Percentiles rank a stretch among this genome's conserved stretches.
phyloP scores from a whole-genome alignment of 2,113 vertebrate genomes.

The Acrocephalus arundinaceus region DNA sequence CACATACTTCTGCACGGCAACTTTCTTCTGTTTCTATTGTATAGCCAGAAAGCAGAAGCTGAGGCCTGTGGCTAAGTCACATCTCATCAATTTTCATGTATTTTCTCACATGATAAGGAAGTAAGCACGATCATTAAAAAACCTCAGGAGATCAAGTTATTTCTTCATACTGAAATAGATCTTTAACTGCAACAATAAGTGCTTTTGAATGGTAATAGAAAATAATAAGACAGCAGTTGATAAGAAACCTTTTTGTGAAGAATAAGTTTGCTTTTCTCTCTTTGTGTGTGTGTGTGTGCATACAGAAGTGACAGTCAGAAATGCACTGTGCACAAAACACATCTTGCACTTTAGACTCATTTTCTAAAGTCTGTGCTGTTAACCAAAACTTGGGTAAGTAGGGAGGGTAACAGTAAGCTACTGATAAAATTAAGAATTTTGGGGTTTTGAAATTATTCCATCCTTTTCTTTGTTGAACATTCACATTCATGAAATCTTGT shows the following conservation, averaged over 20 bases:
- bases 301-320: background rate
- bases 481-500: background rate
- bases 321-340: background rate
- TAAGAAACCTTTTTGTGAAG: background rate
- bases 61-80: background rate
- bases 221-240: background rate
- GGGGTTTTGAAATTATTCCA: background rate
- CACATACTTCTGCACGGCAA: background rate
- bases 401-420: background rate
- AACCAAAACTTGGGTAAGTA: background rate
- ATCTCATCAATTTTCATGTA: background rate
- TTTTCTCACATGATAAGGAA: background rate
- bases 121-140: background rate
- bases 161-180: background rate
- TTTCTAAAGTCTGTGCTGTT: background rate
- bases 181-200: background rate
- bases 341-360: background rate
- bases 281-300: background rate
- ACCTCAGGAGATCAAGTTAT: background rate
- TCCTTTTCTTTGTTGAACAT: background rate
- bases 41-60: background rate
- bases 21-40: background rate
- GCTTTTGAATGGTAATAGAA: background rate
- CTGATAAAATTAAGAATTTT: background rate
- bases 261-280: background rate